A percentile compares a stretch with the other conserved stretches of the same genome.
These are phyloP conservation scores for Enteromius anoplus DNA, from an alignment of 2,797 vertebrate genomes.

Conservation along the genomic window DNA sequence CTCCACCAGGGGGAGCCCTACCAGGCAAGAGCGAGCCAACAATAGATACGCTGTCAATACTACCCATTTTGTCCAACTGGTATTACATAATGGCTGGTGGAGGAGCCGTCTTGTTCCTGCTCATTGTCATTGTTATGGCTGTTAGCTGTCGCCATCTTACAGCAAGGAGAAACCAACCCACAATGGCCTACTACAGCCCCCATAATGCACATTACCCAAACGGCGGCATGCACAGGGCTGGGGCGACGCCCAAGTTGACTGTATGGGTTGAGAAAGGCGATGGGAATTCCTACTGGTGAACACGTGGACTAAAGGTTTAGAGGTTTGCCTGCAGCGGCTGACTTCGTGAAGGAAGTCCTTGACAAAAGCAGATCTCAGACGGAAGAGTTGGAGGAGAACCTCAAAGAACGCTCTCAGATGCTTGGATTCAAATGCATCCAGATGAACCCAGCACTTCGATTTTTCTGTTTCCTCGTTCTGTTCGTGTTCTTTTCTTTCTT, in stretches of 20 bases:
- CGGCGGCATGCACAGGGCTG: conserved; percentile 84
- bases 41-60: conserved; percentile 91
- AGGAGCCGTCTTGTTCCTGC: conserved; percentile 94
- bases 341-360: conserved; percentile 36
- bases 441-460: conserved; percentile 33
- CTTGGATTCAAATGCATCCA: conserved; percentile 26
- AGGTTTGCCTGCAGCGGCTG: conserved; percentile 31
- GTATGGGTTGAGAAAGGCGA: conserved; percentile 96
- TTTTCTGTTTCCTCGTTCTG: conserved; percentile 36
- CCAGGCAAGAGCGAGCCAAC: conserved; percentile 89
- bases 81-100: conserved; percentile 99
- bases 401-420: conserved; percentile 15
- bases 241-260: conserved; percentile 94
- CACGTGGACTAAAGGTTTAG: conserved; percentile 43
- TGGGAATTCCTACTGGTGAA: conserved; percentile 89
- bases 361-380: conserved; percentile 24
- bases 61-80: conserved; percentile 98
- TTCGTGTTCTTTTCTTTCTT: conserved; percentile 49
- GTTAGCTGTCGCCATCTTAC: conserved; percentile 98
- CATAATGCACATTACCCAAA: conserved; percentile 92
- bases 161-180: conserved; percentile 97
- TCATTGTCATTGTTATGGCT: conserved; percentile 94
- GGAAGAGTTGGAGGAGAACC: conserved; percentile 41
- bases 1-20: conserved; percentile 97
- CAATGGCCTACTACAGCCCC: conserved; percentile 95